Conservation (phyloP, 1,140 invertebrate species). For the Diorhabda sublineata region DNA sequence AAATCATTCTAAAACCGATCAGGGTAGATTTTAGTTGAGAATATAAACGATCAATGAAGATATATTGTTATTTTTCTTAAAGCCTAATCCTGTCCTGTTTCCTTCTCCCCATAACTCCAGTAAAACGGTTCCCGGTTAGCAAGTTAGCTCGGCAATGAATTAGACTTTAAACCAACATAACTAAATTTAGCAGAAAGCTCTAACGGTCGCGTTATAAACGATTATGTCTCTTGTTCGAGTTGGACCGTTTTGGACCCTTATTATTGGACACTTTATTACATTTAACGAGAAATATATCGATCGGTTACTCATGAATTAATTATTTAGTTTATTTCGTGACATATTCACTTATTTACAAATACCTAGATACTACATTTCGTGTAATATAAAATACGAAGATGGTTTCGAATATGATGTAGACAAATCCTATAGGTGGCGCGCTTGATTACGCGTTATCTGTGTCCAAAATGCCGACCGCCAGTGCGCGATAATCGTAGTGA, state of each 20-base stretch:
- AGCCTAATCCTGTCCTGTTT: not conserved
- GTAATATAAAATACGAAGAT: too few relatives aligned
- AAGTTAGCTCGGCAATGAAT: conserved; percentile 21
- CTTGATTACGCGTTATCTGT: too few relatives aligned
- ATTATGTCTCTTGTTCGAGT: conserved; percentile 25
- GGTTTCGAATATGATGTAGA: too few relatives aligned
- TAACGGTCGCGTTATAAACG: conserved; percentile 25
- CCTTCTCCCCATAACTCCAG: conserved; percentile 8
- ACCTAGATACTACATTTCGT: too few relatives aligned
- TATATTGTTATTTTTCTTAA: too few relatives aligned
- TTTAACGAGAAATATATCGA: conserved; percentile 25
- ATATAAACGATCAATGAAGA: too few relatives aligned
- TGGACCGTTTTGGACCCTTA: conserved; percentile 17
- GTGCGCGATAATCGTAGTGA: too few relatives aligned
- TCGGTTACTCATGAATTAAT: conserved; percentile 4
- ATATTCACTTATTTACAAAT: not conserved
- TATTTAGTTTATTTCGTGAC: not conserved
- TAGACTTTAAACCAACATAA: conserved; percentile 23
- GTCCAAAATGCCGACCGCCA: too few relatives aligned
- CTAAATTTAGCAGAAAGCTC: conserved; percentile 25
- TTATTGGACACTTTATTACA: conserved; percentile 23
- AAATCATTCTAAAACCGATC: too few relatives aligned
- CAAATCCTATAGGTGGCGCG: too few relatives aligned
- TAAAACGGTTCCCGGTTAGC: conserved; percentile 16
- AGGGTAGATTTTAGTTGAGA: too few relatives aligned